A percentile compares a stretch with the other conserved stretches of the same genome.
These are phyloP conservation scores for Sesia bembeciformis DNA, from an alignment of 2,888 invertebrate species.

Conservation along the genomic window DNA sequence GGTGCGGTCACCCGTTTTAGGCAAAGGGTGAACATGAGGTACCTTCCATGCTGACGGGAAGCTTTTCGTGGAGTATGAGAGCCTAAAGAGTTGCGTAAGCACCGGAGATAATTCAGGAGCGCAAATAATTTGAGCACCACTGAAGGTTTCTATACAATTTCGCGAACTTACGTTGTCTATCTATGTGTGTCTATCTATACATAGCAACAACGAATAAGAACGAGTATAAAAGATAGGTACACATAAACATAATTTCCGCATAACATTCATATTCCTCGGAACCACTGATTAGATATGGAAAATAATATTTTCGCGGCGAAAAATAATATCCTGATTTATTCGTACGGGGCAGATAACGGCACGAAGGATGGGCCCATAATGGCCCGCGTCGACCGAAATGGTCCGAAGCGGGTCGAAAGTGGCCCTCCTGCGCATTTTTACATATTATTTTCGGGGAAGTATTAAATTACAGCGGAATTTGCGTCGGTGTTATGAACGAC, in stretches of 20 bases:
- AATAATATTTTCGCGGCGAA: constrained; percentile 52
- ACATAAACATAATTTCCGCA: neutral
- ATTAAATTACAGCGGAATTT: constrained; percentile 62
- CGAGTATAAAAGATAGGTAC: no score
- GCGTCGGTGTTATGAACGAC: constrained; percentile 52
- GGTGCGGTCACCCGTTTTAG: no score
- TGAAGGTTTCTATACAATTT: no score
- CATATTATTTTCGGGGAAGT: constrained; percentile 58
- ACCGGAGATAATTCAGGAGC: no score
- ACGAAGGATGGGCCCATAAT: constrained; percentile 53
- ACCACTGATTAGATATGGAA: constrained; percentile 63
- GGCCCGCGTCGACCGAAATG: constrained; percentile 46
- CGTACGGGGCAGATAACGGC: constrained; percentile 53
- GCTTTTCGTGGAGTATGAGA: no score
- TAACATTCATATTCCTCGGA: constrained; percentile 5
- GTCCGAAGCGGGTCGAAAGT: constrained; percentile 39
- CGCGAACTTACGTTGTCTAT: no score
- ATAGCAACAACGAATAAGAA: no score
- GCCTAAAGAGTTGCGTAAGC: no score
- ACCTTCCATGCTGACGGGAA: no score
- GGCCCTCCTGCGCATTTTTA: constrained; percentile 53
- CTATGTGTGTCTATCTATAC: no score
- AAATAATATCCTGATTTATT: constrained; percentile 67
- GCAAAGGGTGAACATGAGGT: no score
- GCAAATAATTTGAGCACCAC: no score